Evolutionary conservation across 2,113 vertebrate species (phyloP).

Genomic region (Calyptomena viridis): DNA sequence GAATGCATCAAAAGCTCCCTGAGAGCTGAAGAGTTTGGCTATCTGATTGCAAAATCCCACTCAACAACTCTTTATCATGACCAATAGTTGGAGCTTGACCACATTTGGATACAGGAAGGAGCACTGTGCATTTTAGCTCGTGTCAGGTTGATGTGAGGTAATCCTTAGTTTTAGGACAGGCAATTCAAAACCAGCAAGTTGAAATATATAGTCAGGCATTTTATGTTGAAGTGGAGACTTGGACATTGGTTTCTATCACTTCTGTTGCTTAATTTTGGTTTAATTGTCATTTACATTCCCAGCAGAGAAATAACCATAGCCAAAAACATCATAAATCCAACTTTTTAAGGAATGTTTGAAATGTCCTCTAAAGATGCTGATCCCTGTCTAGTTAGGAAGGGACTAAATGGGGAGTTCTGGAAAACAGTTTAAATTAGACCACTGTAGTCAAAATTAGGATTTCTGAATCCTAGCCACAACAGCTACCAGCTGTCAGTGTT

Average conservation of each 20-base stretch:
- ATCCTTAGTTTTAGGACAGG: background rate
- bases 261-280: background rate
- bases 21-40: background rate
- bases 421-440: background rate
- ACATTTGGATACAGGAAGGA: background rate
- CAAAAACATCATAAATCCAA: background rate
- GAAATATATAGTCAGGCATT: background rate
- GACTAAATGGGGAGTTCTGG: background rate
- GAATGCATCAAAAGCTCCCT: background rate
- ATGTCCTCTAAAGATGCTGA: background rate
- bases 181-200: background rate
- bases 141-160: background rate
- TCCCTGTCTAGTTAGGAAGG: background rate
- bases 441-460: background rate
- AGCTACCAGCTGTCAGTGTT: background rate
- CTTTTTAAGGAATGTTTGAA: background rate
- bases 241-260: background rate
- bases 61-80: background rate
- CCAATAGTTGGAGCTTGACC: background rate
- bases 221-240: background rate
- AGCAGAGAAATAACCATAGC: background rate
- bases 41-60: background rate
- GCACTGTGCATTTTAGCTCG: background rate
- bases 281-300: background rate
- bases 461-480: background rate